Percentiles rank a stretch among this genome's conserved stretches.
Evolutionary conservation across 2,113 vertebrate genomes (phyloP).

Genomic region (Sander lucioperca): DNA sequence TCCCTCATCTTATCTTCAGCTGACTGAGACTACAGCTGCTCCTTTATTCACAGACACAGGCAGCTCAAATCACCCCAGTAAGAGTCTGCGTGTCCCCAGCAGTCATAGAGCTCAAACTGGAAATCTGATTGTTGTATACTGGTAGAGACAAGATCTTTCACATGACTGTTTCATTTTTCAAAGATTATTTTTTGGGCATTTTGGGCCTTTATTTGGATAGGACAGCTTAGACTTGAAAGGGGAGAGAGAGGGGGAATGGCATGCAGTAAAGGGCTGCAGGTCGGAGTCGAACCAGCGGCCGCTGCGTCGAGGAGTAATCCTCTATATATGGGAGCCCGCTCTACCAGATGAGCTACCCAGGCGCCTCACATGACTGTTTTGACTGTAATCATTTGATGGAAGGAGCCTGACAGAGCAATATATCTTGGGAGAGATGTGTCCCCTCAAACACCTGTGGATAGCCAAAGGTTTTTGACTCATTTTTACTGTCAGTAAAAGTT

Average conservation of each 20-base stretch:
- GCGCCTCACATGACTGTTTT: not conserved
- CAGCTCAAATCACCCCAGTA: conserved; percentile 14
- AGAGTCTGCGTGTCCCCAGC: not conserved
- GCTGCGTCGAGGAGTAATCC: too few relatives aligned
- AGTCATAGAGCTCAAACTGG: not conserved
- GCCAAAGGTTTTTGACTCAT: conserved; percentile 18
- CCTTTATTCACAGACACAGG: conserved; percentile 24
- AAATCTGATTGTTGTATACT: not conserved
- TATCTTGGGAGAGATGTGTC: not conserved
- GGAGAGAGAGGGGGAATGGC: too few relatives aligned
- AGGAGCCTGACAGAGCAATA: conserved; percentile 12
- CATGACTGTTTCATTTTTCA: too few relatives aligned
- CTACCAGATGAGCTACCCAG: too few relatives aligned
- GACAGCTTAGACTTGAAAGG: too few relatives aligned
- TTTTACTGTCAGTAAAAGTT: conserved; percentile 45
- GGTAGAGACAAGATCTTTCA: conserved; percentile 15
- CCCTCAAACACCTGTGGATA: conserved; percentile 22
- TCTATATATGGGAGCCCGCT: too few relatives aligned
- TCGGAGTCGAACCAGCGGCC: too few relatives aligned
- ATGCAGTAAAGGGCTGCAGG: too few relatives aligned
- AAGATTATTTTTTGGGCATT: too few relatives aligned
- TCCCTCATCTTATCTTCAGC: conserved; percentile 5
- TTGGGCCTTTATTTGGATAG: too few relatives aligned
- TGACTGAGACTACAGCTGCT: not conserved
- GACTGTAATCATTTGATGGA: conserved; percentile 4